These are phyloP conservation scores for Octodon degus DNA, from an alignment of 2,113 vertebrate species.

Conservation along the genomic window DNA sequence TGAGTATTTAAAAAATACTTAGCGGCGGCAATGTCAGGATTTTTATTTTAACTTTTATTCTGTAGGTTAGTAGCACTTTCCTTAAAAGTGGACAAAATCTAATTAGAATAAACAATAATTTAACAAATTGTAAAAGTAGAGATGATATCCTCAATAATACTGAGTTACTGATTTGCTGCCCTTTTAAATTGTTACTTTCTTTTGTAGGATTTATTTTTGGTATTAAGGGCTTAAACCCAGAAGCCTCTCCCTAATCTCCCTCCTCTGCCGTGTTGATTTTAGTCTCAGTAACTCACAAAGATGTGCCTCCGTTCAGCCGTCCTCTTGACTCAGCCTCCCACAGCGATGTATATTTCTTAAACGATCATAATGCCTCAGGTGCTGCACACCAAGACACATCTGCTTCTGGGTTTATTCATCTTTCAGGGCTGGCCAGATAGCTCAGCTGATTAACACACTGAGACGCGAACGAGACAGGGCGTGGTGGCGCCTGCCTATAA, in stretches of 20 bases:
- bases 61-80: not conserved
- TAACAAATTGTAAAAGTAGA: not conserved
- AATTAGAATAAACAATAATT: not conserved
- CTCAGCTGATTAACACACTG: no score
- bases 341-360: not conserved
- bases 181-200: not conserved
- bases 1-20: not conserved
- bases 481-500: no score
- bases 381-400: no score
- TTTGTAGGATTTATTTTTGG: not conserved
- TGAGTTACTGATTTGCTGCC: not conserved
- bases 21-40: not conserved
- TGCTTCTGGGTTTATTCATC: not conserved
- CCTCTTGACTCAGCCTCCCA: no score
- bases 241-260: not conserved
- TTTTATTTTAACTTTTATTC: slow-evolving; percentile 8
- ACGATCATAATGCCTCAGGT: not conserved
- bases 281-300: not conserved
- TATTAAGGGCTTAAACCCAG: not conserved
- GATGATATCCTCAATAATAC: not conserved
- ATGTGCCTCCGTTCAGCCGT: not conserved
- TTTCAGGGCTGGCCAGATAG: not conserved
- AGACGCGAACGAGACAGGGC: no score
- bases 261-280: no score
- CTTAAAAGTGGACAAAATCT: not conserved